Evolutionary conservation across 2,113 vertebrate genomes (phyloP).

Genomic region (Mustelus asterias): DNA sequence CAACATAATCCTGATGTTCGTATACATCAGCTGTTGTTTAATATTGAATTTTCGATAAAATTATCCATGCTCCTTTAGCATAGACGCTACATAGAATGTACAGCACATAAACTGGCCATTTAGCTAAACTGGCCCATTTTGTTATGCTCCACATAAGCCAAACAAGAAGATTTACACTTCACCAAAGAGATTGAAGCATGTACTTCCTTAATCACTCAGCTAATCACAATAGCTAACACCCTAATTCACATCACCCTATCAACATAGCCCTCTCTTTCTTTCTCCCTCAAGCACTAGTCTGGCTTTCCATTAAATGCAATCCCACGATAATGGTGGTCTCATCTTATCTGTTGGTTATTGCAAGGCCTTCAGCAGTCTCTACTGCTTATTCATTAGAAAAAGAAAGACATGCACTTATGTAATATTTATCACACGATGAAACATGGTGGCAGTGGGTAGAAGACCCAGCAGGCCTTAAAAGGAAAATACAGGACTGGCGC

Average conservation of each 20-base stretch:
- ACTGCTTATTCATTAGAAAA: background rate
- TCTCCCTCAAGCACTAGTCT: background rate
- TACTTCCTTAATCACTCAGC: no score
- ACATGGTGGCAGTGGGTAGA: no score
- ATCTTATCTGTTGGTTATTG: background rate
- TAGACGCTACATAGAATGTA: background rate
- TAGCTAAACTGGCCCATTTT: background rate
- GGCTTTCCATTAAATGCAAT: background rate
- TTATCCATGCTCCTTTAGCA: background rate
- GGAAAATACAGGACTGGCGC: no score
- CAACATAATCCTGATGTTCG: background rate
- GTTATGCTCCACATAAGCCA: background rate
- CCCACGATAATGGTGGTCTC: background rate
- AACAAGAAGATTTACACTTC: no score
- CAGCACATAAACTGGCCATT: background rate
- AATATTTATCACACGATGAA: background rate
- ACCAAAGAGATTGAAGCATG: no score
- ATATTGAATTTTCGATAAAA: background rate
- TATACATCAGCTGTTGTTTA: background rate
- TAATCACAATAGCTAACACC: no score
- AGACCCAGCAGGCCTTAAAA: no score
- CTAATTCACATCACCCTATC: background rate
- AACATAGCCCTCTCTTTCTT: background rate
- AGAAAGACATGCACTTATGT: no score
- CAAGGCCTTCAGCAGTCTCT: background rate